Conservation (phyloP, 2,888 invertebrate genomes). For the Drosophila ochracea region DNA sequence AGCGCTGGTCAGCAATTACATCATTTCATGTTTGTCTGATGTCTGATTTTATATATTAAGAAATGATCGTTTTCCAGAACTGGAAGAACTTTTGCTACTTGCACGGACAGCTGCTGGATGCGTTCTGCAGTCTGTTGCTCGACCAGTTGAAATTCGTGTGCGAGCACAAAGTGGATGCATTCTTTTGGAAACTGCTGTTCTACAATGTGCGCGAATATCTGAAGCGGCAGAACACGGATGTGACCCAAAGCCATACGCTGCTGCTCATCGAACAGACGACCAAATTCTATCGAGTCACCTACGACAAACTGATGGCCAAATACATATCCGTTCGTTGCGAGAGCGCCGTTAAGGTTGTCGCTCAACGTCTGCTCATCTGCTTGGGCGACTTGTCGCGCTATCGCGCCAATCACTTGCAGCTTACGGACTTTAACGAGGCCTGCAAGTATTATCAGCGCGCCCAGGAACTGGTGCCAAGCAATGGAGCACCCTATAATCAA, state of each 20-base stretch:
- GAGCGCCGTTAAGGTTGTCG: slow-evolving; percentile 92
- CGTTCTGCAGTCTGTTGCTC: slow-evolving; percentile 89
- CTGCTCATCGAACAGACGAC: slow-evolving; percentile 91
- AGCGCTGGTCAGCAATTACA: slow-evolving; percentile 1
- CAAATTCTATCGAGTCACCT: slow-evolving; percentile 91
- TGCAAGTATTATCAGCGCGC: slow-evolving; percentile 96
- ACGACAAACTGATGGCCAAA: slow-evolving; percentile 90
- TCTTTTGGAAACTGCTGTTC: slow-evolving; percentile 96
- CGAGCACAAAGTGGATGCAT: slow-evolving; percentile 94
- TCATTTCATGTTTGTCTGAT: background rate
- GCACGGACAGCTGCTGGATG: slow-evolving; percentile 88
- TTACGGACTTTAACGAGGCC: slow-evolving; percentile 86
- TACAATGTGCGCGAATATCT: slow-evolving; percentile 94
- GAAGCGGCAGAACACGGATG: slow-evolving; percentile 88
- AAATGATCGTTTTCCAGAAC: slow-evolving; percentile 82
- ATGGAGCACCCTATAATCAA: slow-evolving; percentile 97
- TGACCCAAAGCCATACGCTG: slow-evolving; percentile 88
- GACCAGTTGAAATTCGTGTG: slow-evolving; percentile 95
- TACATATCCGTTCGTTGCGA: slow-evolving; percentile 88
- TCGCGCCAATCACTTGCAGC: slow-evolving; percentile 88
- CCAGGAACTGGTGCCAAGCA: slow-evolving; percentile 96
- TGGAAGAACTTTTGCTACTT: slow-evolving; percentile 89
- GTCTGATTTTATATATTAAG: background rate
- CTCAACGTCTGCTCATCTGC: slow-evolving; percentile 94
- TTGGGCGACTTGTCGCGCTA: slow-evolving; percentile 97